Evolutionary conservation across 2,113 vertebrate species (phyloP).

Genomic region (Anarhynchus alexandrinus): DNA sequence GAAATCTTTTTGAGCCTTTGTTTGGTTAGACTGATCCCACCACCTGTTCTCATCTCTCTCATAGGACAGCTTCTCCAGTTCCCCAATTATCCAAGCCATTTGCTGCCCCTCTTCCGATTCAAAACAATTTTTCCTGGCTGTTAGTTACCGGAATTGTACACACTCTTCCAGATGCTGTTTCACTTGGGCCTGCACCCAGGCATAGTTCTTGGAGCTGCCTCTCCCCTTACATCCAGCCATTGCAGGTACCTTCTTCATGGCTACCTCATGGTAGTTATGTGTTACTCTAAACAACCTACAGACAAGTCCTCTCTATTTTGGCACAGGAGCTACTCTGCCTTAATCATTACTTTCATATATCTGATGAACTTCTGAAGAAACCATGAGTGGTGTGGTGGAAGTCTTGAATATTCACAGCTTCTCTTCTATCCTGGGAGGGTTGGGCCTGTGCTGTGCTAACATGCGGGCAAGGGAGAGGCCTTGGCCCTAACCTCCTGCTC

Average conservation of each 20-base stretch:
- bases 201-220: neutral
- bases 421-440: neutral
- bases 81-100: neutral
- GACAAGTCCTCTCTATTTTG: neutral
- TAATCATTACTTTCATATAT: neutral
- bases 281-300: neutral
- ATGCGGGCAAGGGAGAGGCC: neutral
- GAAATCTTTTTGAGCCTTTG: conserved; percentile 60
- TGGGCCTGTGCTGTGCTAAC: neutral
- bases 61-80: neutral
- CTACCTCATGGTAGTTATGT: neutral
- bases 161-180: neutral
- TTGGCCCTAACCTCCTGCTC: neutral
- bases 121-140: conserved; percentile 27
- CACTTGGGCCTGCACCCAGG: neutral
- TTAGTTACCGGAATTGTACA: neutral
- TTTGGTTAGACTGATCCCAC: conserved; percentile 53
- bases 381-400: fast-evolving
- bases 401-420: neutral
- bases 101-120: neutral
- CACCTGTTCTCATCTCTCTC: conserved; percentile 51
- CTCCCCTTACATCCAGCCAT: neutral
- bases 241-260: neutral
- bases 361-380: neutral
- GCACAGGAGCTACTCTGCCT: neutral